Evolutionary conservation across 2,888 invertebrate species (phyloP).

Genomic region (Trichacis sp.): DNA sequence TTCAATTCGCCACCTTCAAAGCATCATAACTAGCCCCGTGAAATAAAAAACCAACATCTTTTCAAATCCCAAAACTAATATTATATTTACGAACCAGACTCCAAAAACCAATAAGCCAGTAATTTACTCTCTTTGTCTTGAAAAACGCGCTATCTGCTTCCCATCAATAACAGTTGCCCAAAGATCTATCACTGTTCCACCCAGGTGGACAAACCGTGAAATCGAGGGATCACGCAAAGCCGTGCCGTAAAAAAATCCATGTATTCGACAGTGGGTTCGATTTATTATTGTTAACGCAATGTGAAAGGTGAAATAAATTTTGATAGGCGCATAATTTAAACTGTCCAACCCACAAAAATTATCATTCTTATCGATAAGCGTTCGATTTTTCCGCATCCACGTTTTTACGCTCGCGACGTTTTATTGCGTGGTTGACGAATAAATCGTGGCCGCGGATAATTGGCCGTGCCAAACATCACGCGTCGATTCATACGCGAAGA

Average conservation of each 20-base stretch:
- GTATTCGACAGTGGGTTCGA: slow-evolving; percentile 35
- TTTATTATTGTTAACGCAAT: slow-evolving; percentile 22
- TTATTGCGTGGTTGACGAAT: slow-evolving; percentile 29
- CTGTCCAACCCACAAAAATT: slow-evolving; percentile 9
- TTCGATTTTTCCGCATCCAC: slow-evolving; percentile 10
- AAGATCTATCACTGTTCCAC: slow-evolving; percentile 27
- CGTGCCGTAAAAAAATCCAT: slow-evolving; percentile 24
- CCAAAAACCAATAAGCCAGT: no score
- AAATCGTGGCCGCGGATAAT: slow-evolving; percentile 43
- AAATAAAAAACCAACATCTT: no score
- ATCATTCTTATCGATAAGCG: background rate
- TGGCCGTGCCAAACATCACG: slow-evolving; percentile 37
- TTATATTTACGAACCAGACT: no score
- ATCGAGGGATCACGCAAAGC: slow-evolving; percentile 5
- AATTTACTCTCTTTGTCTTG: no score
- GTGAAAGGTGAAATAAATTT: no score
- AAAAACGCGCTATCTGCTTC: no score
- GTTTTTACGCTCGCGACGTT: slow-evolving; percentile 28
- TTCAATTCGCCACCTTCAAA: no score
- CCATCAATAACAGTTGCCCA: background rate
- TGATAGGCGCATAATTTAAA: slow-evolving; percentile 26
- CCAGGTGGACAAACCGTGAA: slow-evolving; percentile 18
- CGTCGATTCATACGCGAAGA: slow-evolving; percentile 28
- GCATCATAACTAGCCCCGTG: no score
- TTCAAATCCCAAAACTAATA: no score